Evolutionary conservation across 2,888 invertebrate species (phyloP), one percentile per base, ranked within the genome.

Genomic region (Nasonia oneida): DNA sequence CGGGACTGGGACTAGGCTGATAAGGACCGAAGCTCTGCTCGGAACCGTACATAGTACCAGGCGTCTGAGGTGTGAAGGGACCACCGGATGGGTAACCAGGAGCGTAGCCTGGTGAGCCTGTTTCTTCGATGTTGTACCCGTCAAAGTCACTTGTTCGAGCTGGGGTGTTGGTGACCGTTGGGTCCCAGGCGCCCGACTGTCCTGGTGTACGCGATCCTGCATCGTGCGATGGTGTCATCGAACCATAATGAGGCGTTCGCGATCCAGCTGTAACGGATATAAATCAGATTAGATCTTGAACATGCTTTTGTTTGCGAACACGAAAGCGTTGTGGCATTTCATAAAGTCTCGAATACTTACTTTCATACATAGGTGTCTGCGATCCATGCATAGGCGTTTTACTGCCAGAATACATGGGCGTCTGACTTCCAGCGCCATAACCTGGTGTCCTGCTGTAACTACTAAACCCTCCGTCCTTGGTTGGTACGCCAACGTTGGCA

Each of bases 1-100:
- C 95, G 33, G 97, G 97, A 89, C 96, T 96, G 23, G 97, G 97
- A 90, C 97, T 96, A 18, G 97, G 96, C 92, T 97, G 97, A 94
- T 97, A 98, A 8, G 98, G 98, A 88, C 97, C 98, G 94, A 97
- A 98, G 89, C 96, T 96, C 91, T 96, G 96, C 90, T 97, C 97
- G 5, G 97, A 97, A 8, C 97, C 97, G 93, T 98, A 98, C 94
- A 97, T 96, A 83, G 96, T 97, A 39, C 98, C 98, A 1, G 99
- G 99, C 15, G 99, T 99, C 94, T 98, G 98, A 8, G 99, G 99
- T 15, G 99, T 98, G 94, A 97, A 98, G 0, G 98, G 98, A 4
- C 97, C 97, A 86, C 92, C 93, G 3, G 95, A 95, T 91, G 95
- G 96, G 93, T 96, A 97, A 4, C 95, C 96, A 4, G 96, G 95